Evolutionary conservation across 1,140 invertebrate genomes (phyloP).

Genomic region (Caenorhabditis latens): DNA sequence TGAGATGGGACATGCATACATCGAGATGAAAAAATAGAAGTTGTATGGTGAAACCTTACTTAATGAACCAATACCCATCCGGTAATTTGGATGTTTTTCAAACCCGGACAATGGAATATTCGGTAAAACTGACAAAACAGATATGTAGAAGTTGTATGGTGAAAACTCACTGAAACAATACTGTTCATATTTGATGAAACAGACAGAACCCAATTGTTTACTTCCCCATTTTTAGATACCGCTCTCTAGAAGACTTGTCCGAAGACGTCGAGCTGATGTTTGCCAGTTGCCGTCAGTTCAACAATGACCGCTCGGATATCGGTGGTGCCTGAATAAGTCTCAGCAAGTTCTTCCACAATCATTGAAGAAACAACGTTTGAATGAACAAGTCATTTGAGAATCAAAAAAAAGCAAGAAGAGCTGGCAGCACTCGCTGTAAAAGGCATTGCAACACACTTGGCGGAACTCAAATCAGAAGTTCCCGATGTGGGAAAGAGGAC

Average conservation of each 20-base stretch:
- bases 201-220: neutral
- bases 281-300: slow-evolving; percentile 62
- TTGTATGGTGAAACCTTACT: no score
- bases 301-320: slow-evolving; percentile 53
- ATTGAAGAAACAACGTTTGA: neutral
- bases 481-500: slow-evolving; percentile 9
- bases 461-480: neutral
- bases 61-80: no score
- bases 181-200: no score
- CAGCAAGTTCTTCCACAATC: neutral
- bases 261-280: slow-evolving; percentile 61
- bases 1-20: no score
- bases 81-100: no score
- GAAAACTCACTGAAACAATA: no score
- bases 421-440: neutral
- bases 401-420: slow-evolving; percentile 1
- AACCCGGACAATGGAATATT: no score
- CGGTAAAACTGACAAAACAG: no score
- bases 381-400: neutral
- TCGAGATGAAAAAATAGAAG: no score
- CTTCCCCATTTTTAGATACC: slow-evolving; percentile 27
- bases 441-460: neutral
- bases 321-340: slow-evolving; percentile 8
- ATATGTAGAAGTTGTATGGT: no score
- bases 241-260: slow-evolving; percentile 54